These are phyloP conservation scores for Budorcas taxicolor DNA, from an alignment of 2,113 vertebrate genomes.

Conservation along the genomic window DNA sequence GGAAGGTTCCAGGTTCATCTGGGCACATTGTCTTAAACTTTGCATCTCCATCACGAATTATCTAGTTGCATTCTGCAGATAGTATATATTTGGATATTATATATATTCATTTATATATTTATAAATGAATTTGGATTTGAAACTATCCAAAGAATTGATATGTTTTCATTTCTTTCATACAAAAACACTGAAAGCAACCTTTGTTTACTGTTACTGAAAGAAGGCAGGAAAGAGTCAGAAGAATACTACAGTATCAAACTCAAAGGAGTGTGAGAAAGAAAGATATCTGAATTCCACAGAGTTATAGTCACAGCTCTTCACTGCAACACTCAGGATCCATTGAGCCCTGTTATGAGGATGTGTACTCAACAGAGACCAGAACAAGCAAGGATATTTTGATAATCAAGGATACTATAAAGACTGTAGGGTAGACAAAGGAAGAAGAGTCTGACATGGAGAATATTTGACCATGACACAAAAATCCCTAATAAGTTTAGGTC, in stretches of 20 bases:
- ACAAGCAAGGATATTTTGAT: background rate
- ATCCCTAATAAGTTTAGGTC: background rate
- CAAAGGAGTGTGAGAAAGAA: background rate
- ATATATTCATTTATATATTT: background rate
- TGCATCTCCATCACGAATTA: background rate
- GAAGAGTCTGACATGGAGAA: too few species aligned
- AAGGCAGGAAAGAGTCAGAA: background rate
- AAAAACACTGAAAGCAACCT: background rate
- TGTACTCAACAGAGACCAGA: background rate
- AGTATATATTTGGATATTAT: background rate
- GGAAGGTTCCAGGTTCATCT: background rate
- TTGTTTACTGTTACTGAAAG: background rate
- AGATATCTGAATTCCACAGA: background rate
- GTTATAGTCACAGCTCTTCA: accelerated
- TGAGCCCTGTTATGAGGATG: background rate
- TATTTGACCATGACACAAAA: background rate
- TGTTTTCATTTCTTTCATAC: background rate
- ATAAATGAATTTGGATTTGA: background rate
- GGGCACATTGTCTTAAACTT: background rate
- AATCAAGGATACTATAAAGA: background rate
- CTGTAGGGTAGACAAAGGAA: background rate
- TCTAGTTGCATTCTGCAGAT: background rate
- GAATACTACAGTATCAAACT: background rate
- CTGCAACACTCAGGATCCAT: too few species aligned
- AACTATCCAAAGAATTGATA: background rate